phyloP scores from a whole-genome alignment of 2,113 vertebrate genomes.

The Rissa tridactyla region DNA sequence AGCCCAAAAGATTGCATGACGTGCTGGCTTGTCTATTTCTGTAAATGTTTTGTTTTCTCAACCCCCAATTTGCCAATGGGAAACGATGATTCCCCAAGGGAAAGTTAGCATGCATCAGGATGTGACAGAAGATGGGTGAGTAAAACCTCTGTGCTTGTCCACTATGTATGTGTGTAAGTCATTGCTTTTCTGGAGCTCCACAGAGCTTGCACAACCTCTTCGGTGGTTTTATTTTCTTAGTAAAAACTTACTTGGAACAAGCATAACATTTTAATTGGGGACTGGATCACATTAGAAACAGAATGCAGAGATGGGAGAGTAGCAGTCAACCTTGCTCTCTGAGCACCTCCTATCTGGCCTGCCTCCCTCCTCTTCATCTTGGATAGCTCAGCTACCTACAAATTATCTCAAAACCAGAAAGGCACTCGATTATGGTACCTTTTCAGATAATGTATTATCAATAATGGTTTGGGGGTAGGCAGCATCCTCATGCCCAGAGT shows the following conservation, averaged over 20 bases:
- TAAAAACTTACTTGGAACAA: neutral
- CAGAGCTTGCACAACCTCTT: conserved; percentile 42
- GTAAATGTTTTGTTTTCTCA: conserved; percentile 14
- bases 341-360: neutral
- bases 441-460: neutral
- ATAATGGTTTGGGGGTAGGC: neutral
- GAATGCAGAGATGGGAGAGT: neutral
- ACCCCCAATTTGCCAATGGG: neutral
- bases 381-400: neutral
- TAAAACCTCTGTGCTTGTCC: neutral
- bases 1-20: neutral
- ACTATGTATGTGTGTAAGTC: neutral
- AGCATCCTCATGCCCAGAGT: neutral
- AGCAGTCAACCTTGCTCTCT: neutral
- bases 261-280: neutral
- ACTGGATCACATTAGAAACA: conserved; percentile 5
- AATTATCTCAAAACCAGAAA: neutral
- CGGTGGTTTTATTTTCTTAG: conserved; percentile 21
- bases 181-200: neutral
- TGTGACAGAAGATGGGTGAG: conserved; percentile 5
- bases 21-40: neutral
- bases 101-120: neutral
- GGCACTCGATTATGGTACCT: neutral
- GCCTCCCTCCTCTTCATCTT: neutral
- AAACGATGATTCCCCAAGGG: conserved; percentile 2